Conservation (phyloP, 2,113 vertebrate genomes). For the Crotophaga sulcirostris region DNA sequence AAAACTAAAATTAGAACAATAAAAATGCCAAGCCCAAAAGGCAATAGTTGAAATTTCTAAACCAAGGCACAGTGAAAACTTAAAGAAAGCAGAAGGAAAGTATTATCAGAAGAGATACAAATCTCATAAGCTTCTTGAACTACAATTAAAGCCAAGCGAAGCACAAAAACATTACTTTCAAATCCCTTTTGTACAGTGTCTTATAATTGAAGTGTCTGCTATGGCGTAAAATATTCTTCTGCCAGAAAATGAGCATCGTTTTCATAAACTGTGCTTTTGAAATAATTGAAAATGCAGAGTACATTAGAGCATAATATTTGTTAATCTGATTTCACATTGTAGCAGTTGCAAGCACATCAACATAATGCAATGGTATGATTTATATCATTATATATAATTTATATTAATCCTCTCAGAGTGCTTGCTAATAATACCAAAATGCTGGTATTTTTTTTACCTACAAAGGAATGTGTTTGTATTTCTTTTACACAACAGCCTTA, state of each 20-base stretch:
- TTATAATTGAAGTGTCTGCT: neutral
- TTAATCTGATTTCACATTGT: neutral
- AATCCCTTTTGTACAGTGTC: neutral
- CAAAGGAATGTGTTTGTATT: neutral
- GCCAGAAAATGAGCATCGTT: neutral
- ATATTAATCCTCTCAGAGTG: neutral
- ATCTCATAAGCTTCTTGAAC: slow-evolving; percentile 25
- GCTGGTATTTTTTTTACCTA: neutral
- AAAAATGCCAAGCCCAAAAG: neutral
- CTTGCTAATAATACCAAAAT: neutral
- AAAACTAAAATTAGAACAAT: neutral
- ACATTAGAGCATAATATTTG: neutral
- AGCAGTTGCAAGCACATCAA: neutral
- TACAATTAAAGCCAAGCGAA: neutral
- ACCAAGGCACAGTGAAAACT: neutral
- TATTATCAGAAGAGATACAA: slow-evolving; percentile 11
- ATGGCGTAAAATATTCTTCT: neutral
- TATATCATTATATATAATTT: no score
- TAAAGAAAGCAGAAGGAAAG: neutral
- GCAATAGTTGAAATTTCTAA: neutral
- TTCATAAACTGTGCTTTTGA: neutral
- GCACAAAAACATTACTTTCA: neutral
- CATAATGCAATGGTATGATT: neutral
- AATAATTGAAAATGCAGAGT: neutral
- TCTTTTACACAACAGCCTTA: neutral